Evolutionary conservation across 2,113 vertebrate genomes (phyloP).

Genomic region (Heterochromis multidens): DNA sequence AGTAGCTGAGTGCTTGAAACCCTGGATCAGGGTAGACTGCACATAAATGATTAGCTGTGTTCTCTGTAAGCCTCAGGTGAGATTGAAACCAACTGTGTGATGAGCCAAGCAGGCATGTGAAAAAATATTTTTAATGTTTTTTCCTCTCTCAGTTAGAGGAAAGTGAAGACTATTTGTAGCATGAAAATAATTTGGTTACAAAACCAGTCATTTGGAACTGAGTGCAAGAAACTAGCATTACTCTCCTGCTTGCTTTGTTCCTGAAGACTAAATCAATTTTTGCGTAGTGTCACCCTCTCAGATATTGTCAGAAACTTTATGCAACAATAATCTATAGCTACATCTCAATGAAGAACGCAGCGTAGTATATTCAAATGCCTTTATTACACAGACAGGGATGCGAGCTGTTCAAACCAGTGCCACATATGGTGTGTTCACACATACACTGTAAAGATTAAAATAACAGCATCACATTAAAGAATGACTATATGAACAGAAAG

Average conservation of each 20-base stretch:
- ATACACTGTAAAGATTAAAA: neutral
- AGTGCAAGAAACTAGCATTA: neutral
- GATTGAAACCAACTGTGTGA: neutral
- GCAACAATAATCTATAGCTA: neutral
- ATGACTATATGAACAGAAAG: neutral
- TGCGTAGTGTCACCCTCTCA: neutral
- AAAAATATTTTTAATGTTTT: neutral
- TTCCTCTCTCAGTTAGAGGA: neutral
- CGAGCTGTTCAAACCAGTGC: neutral
- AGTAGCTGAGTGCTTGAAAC: neutral
- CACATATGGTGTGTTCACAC: neutral
- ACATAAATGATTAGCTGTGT: neutral
- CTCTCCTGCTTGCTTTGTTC: neutral
- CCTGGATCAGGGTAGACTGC: neutral
- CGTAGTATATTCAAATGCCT: neutral
- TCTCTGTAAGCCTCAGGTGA: neutral
- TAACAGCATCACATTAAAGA: neutral
- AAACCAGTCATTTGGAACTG: neutral
- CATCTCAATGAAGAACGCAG: neutral
- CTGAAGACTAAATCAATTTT: neutral
- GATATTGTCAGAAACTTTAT: neutral
- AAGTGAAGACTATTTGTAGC: neutral
- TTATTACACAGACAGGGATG: neutral
- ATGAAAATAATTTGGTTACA: neutral
- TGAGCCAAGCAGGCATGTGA: neutral